phyloP scores from a whole-genome alignment of 1,140 invertebrate species.

The Caligus rogercresseyi region DNA sequence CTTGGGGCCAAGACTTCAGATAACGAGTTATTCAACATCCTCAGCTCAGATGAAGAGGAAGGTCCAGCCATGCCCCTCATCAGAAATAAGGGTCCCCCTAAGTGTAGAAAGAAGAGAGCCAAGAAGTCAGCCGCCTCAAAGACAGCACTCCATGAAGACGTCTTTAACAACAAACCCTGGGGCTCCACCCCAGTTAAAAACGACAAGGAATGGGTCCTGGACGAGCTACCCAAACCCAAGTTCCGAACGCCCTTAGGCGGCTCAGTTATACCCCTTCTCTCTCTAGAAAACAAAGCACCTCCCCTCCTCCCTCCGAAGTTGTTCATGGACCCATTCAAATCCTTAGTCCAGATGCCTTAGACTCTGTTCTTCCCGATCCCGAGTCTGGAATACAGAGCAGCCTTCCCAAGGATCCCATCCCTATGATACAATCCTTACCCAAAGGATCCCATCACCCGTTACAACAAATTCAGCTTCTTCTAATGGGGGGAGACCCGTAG shows the following conservation, averaged over 20 bases:
- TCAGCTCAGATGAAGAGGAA: background rate
- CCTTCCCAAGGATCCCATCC: too few species aligned
- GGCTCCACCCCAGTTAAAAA: background rate
- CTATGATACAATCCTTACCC: too few species aligned
- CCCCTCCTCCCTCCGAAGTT: background rate
- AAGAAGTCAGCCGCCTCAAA: background rate
- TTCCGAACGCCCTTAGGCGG: background rate
- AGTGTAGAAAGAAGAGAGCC: background rate
- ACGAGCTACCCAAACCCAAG: background rate
- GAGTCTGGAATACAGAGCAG: background rate
- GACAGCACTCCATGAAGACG: background rate
- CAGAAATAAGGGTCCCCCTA: background rate
- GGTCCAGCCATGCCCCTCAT: background rate
- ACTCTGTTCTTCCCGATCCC: background rate
- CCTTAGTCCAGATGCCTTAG: background rate
- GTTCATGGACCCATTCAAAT: background rate
- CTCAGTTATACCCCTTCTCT: background rate
- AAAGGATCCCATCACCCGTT: background rate
- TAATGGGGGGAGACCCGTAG: background rate
- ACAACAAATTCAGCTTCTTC: background rate
- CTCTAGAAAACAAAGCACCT: background rate
- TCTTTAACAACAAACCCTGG: background rate
- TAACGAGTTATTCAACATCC: conserved; percentile 16
- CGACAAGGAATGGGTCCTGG: background rate
- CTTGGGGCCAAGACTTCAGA: conserved; percentile 21